Percentiles rank a stretch among this genome's conserved stretches.
phyloP scores from a whole-genome alignment of 2,888 invertebrate genomes.

The Agrotis segetum region DNA sequence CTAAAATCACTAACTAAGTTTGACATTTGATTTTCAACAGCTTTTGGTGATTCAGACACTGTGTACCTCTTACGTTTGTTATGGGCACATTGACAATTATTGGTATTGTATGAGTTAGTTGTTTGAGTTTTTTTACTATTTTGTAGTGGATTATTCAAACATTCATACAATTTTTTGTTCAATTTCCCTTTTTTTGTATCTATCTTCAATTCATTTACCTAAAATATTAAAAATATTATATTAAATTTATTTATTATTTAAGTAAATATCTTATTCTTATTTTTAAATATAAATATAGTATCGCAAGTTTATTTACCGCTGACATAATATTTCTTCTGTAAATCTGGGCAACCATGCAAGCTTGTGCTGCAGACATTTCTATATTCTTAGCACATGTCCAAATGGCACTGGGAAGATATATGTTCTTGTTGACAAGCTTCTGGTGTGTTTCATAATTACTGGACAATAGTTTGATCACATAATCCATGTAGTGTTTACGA shows the following conservation, averaged over 20 bases:
- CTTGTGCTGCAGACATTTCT: slow-evolving; percentile 84
- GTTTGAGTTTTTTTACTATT: slow-evolving; percentile 84
- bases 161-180: slow-evolving; percentile 80
- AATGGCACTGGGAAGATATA: slow-evolving; percentile 86
- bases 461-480: slow-evolving; percentile 82
- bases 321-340: slow-evolving; percentile 83
- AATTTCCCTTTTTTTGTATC: slow-evolving; percentile 82
- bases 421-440: slow-evolving; percentile 81
- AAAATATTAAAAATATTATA: slow-evolving; percentile 15
- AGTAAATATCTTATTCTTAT: no score
- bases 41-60: slow-evolving; percentile 61
- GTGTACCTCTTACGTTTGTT: slow-evolving; percentile 75
- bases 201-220: slow-evolving; percentile 84
- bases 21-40: slow-evolving; percentile 37
- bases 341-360: slow-evolving; percentile 85
- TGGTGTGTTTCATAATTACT: slow-evolving; percentile 85
- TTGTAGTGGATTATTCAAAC: slow-evolving; percentile 75
- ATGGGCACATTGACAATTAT: slow-evolving; percentile 76
- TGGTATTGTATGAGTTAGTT: slow-evolving; percentile 64
- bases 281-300: background rate
- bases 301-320: slow-evolving; percentile 72
- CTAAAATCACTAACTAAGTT: slow-evolving; percentile 10
- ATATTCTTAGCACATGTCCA: slow-evolving; percentile 87
- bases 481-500: slow-evolving; percentile 87
- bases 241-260: no score